Base-by-base conservation (phyloP, 2,113 vertebrate genomes). In the Phrynosoma platyrhinos region DNA sequence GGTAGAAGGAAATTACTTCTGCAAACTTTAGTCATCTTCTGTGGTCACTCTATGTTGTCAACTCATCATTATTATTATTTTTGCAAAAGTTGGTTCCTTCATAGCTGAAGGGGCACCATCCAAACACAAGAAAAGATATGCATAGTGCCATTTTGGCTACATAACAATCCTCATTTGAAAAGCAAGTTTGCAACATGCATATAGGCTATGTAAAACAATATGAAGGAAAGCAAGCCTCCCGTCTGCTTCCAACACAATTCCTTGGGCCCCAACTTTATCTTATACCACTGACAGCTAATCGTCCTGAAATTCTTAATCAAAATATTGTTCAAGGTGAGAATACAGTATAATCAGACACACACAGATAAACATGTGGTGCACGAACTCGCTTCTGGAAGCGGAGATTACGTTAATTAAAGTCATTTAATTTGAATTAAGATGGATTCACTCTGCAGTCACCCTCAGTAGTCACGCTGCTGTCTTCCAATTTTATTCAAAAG, bases 331-430 rank as follows among this genome's bases (percentile, higher is more conserved):
- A 90, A 90, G 88, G 88, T 84, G 89, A 88, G 86, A 47, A 92
- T 0, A 10, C n/a, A 40, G 0, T 32, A 89, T 68, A 86, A 93
- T 92, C 94, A 89, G 90, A 94, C 62, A 89, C n/a, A 90, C 62
- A 52, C 86, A 87, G 89, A 95, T 92, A 86, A 84, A 71, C 86
- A 87, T 0, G 3, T 25, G 78, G 74, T 83, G 92, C 84, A 81
- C 82, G 82, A 88, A 52, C 74, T 91, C 78, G 32, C 91, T 95
- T 93, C 93, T 96, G 94, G 91, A 94, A 94, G 90, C 7, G 1
- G 90, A 95, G 91, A 93, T 92, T 94, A 93, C 92, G 84, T 92
- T 95, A 96, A 96, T 96, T 94, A 96, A 93, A 95, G 92, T 95
- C 92, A 88, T 92, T 97, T 95, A 92, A 95, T 95, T 86, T 93